phyloP scores from a whole-genome alignment of 2,113 vertebrate genomes.

The Ptyas mucosa region DNA sequence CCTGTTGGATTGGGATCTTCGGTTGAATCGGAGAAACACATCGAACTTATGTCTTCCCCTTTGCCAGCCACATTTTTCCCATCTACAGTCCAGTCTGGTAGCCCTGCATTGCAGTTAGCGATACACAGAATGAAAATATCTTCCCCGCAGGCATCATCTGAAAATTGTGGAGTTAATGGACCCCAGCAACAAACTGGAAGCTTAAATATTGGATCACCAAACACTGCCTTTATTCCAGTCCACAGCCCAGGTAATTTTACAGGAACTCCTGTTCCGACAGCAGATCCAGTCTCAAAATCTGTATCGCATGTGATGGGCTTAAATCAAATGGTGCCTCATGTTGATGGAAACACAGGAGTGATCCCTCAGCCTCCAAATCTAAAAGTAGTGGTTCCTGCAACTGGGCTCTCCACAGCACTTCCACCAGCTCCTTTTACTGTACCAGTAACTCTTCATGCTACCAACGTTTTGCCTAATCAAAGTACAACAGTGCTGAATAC shows the following conservation, averaged over 20 bases:
- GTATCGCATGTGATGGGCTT: slow-evolving; percentile 74
- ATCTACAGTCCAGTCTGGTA: slow-evolving; percentile 65
- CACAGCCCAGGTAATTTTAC: slow-evolving; percentile 74
- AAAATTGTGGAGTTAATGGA: slow-evolving; percentile 64
- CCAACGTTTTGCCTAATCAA: slow-evolving; percentile 70
- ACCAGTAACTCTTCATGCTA: slow-evolving; percentile 69
- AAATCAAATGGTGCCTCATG: slow-evolving; percentile 75
- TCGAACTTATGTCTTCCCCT: slow-evolving; percentile 70
- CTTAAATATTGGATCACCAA: slow-evolving; percentile 74
- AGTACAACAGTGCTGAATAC: slow-evolving; percentile 68
- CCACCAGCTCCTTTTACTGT: slow-evolving; percentile 74
- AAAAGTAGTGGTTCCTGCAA: slow-evolving; percentile 76
- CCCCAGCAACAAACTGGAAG: slow-evolving; percentile 72
- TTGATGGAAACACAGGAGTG: slow-evolving; percentile 75
- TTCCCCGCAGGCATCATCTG: slow-evolving; percentile 67
- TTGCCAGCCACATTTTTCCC: slow-evolving; percentile 72
- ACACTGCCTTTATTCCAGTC: slow-evolving; percentile 76
- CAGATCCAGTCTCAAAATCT: slow-evolving; percentile 72
- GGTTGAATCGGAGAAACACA: slow-evolving; percentile 76
- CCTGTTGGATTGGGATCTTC: slow-evolving; percentile 64
- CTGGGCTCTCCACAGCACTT: slow-evolving; percentile 72
- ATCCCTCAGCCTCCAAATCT: slow-evolving; percentile 75
- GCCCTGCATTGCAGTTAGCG: slow-evolving; percentile 75
- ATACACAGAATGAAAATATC: slow-evolving; percentile 82
- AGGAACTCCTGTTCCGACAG: slow-evolving; percentile 67